phyloP scores from a whole-genome alignment of 2,888 invertebrate genomes.

The Protonemura montana region DNA sequence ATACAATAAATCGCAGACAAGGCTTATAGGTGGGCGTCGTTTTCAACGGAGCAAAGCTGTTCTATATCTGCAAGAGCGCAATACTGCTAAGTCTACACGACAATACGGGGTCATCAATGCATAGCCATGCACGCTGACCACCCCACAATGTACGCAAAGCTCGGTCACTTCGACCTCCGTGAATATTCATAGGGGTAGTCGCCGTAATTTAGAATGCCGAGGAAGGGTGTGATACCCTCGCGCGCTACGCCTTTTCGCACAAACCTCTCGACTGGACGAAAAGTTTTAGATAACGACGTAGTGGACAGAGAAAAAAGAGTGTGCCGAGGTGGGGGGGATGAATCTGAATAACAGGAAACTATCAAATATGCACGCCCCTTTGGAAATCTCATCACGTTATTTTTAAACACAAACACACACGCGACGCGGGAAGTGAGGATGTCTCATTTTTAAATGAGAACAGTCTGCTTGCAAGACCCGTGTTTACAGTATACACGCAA shows the following conservation, averaged over 20 bases:
- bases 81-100: neutral
- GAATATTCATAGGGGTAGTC: conserved; percentile 39
- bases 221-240: neutral
- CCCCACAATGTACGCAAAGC: conserved; percentile 14
- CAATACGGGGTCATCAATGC: conserved; percentile 41
- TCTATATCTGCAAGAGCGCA: neutral
- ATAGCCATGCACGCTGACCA: conserved; percentile 33
- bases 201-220: neutral
- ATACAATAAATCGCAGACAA: neutral
- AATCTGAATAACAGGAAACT: conserved; percentile 33
- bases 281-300: conserved; percentile 38
- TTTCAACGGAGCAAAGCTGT: neutral
- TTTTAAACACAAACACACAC: neutral
- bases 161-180: conserved; percentile 21
- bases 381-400: conserved; percentile 23
- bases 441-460: neutral
- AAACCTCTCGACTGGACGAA: conserved; percentile 31
- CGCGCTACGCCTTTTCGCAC: conserved; percentile 2
- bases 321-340: conserved; percentile 35
- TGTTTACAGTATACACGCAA: neutral
- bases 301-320: conserved; percentile 34
- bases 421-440: neutral
- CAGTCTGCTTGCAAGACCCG: neutral
- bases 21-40: neutral
- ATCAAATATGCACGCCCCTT: conserved; percentile 37